A percentile compares a stretch with the other conserved stretches of the same genome.
phyloP scores from a whole-genome alignment of 2,888 invertebrate genomes.

The Sipha maydis region DNA sequence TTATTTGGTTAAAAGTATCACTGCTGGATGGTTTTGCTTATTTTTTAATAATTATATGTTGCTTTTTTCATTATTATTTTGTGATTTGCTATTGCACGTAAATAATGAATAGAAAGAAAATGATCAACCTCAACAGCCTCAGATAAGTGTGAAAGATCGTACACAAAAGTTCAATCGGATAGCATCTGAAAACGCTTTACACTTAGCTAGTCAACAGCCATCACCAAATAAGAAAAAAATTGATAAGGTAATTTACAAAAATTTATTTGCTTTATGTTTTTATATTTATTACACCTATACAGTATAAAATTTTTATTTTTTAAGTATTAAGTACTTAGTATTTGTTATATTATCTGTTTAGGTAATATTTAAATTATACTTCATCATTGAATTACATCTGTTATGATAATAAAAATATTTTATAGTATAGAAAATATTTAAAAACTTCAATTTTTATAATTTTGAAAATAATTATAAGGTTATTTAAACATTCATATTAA shows the following conservation, averaged over 20 bases:
- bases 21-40: slow-evolving; percentile 47
- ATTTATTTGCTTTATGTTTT: slow-evolving; percentile 63
- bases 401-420: not conserved
- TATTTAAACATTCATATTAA: not conserved
- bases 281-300: too few species aligned
- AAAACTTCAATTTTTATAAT: not conserved
- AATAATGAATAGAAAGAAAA: slow-evolving; percentile 62
- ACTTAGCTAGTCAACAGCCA: slow-evolving; percentile 66
- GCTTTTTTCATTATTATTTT: slow-evolving; percentile 51
- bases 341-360: not conserved
- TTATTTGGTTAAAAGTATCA: slow-evolving; percentile 18
- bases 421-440: not conserved
- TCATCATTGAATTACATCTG: not conserved
- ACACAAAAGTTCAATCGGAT: slow-evolving; percentile 92
- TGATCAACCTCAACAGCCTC: slow-evolving; percentile 61
- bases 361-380: not conserved
- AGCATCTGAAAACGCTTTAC: slow-evolving; percentile 79
- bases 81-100: slow-evolving; percentile 60
- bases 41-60: slow-evolving; percentile 37
- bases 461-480: not conserved
- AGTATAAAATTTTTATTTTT: too few species aligned
- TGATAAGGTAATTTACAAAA: slow-evolving; percentile 63
- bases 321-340: not conserved
- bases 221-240: slow-evolving; percentile 66
- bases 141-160: slow-evolving; percentile 90